Conservation (phyloP, 2,113 vertebrate genomes). For the Caranx ignobilis region DNA sequence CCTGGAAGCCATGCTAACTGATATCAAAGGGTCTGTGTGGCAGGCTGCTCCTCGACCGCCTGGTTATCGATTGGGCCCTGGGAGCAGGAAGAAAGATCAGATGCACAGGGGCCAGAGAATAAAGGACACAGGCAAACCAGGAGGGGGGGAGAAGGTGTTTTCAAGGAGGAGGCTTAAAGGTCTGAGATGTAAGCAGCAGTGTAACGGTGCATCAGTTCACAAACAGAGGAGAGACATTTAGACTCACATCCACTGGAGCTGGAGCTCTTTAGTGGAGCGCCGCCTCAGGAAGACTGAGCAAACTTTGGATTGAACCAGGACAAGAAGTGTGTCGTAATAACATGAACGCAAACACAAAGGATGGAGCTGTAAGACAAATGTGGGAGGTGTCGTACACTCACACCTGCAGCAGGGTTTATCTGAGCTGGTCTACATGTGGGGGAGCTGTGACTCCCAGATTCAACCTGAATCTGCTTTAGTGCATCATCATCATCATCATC, state of each 20-base stretch:
- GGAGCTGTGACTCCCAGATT: neutral
- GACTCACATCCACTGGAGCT: neutral
- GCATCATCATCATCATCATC: neutral
- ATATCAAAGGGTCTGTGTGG: slow-evolving; percentile 49
- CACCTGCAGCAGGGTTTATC: too few relatives aligned
- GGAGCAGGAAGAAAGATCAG: slow-evolving; percentile 29
- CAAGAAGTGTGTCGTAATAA: neutral
- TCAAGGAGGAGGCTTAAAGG: neutral
- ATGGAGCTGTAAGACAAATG: neutral
- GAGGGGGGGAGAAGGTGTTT: neutral
- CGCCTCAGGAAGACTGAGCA: neutral
- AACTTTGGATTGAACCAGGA: neutral
- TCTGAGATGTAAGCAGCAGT: neutral
- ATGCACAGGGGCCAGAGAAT: neutral
- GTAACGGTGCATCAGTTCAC: neutral
- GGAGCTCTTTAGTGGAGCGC: neutral
- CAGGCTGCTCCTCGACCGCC: slow-evolving; percentile 18
- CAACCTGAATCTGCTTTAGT: neutral
- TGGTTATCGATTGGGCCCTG: slow-evolving; percentile 60
- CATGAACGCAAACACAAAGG: neutral
- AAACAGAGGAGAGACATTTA: neutral
- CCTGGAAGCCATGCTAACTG: slow-evolving; percentile 35
- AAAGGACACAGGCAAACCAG: neutral
- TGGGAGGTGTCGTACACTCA: neutral
- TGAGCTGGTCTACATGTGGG: too few relatives aligned